Evolutionary conservation across 1,140 invertebrate species (phyloP), one percentile per base, ranked within the genome.

Genomic region (Scaptomyza montana): DNA sequence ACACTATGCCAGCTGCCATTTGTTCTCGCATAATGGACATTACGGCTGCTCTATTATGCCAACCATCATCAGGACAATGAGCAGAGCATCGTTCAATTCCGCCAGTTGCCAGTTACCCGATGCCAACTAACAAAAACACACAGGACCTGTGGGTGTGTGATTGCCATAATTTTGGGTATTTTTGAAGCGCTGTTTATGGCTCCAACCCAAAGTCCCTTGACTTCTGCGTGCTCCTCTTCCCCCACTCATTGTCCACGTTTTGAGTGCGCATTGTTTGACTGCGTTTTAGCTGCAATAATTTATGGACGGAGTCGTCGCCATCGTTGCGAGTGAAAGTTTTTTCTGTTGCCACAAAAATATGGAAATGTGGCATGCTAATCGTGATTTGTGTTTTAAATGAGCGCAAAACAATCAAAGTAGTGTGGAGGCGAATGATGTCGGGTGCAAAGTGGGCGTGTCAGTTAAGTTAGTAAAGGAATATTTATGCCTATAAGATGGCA

Each of bases 1-100:
- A 85, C 76, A 79, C 76, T 71, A 66, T 70, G 67, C 77, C 63
- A 68, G 66, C 50, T 73, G 63, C 68, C 70, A 89, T 89, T 89
- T 89, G 84, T 84, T 82, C 61, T 71, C 84, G 66, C 67, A 74
- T 89, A 89, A 89, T 89, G 84, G 79, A 72, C 79, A 89, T 89
- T 80, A 89, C 69, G 79, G 64, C 61, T 74, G 71, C 68, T 64
- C 77, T 77, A 84, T 89, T 89, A 84, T 89, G 55, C 45, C 61
- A 76, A 49, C 47, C 50, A 45, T 49, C 50, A 45, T 49, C 45
- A 43, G 70, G 47, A 82, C 84, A 89, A 87, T 89, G 73, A 64
- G 56, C 55, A n/a, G 36, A 41, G 50, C 65, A 41, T 67, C 56
- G 39, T 65, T 75, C 66, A 64, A 62, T 74, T 74, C 59, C 56